These are phyloP conservation scores for Rhynchomys soricoides DNA, from an alignment of 2,113 vertebrate species.

Conservation along the genomic window DNA sequence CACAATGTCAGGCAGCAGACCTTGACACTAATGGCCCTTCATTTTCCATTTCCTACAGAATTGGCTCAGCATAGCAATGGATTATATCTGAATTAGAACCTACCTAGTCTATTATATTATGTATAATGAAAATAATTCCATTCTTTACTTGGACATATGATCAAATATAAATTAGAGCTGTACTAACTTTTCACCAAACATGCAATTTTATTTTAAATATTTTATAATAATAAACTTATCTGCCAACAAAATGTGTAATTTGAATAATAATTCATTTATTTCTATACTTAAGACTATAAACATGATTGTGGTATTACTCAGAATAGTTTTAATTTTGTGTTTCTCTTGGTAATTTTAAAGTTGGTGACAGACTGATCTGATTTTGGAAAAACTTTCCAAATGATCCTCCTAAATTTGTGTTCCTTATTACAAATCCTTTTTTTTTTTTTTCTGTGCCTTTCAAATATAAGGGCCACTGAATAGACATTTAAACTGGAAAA, in stretches of 20 bases:
- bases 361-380: background rate
- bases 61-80: slow-evolving; percentile 56
- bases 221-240: slow-evolving; percentile 78
- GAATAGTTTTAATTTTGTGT: slow-evolving; percentile 38
- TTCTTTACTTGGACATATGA: slow-evolving; percentile 64
- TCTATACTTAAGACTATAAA: slow-evolving; percentile 57
- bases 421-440: slow-evolving; percentile 46
- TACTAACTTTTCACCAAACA: slow-evolving; percentile 77
- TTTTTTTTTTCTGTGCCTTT: slow-evolving; percentile 74
- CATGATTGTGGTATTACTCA: slow-evolving; percentile 35
- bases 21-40: slow-evolving; percentile 8
- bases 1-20: background rate
- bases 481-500: slow-evolving; percentile 57
- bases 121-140: slow-evolving; percentile 57
- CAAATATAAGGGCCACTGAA: slow-evolving; percentile 54
- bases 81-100: slow-evolving; percentile 40
- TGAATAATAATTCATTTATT: slow-evolving; percentile 69
- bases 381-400: slow-evolving; percentile 48
- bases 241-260: slow-evolving; percentile 65
- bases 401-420: slow-evolving; percentile 46
- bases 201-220: slow-evolving; percentile 73
- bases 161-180: slow-evolving; percentile 68
- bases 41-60: slow-evolving; percentile 49
- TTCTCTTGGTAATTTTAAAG: slow-evolving; percentile 53
- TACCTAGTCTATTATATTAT: slow-evolving; percentile 45